phyloP scores from a whole-genome alignment of 2,113 vertebrate genomes.

The Blennius ocellaris region DNA sequence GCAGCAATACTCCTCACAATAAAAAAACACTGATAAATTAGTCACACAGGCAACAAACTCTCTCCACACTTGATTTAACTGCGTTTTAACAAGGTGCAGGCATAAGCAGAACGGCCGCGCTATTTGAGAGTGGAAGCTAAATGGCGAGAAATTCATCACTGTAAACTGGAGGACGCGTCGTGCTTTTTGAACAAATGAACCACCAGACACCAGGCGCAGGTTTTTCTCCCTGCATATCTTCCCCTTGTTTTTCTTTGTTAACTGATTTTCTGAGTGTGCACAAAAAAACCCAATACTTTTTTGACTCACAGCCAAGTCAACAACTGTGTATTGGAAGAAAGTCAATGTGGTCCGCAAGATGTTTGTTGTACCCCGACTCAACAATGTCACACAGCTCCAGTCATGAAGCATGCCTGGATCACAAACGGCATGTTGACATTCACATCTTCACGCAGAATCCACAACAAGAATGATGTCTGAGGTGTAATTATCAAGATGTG shows the following conservation, averaged over 20 bases:
- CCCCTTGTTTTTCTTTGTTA: conserved; percentile 9
- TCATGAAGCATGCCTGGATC: neutral
- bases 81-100: conserved; percentile 52
- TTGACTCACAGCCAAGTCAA: conserved; percentile 5
- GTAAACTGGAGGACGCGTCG: conserved; percentile 24
- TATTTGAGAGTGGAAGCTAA: conserved; percentile 44
- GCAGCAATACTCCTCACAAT: conserved; percentile 14
- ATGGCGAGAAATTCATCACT: conserved; percentile 39
- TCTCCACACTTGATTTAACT: conserved; percentile 59
- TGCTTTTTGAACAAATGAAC: conserved; percentile 47
- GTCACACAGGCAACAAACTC: conserved; percentile 32
- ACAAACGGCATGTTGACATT: conserved; percentile 4
- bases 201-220: conserved; percentile 14
- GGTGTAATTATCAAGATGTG: neutral
- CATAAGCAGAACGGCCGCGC: conserved; percentile 43
- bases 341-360: neutral
- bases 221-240: neutral
- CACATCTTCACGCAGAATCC: conserved; percentile 1
- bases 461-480: neutral
- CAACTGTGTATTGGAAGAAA: neutral
- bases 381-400: neutral
- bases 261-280: conserved; percentile 6
- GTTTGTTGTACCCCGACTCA: neutral
- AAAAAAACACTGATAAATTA: conserved; percentile 51
- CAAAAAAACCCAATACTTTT: neutral